Percentiles rank a stretch among this genome's conserved stretches.
These are phyloP conservation scores for Zoanthus sansibaricus DNA, from an alignment of 92 coral and sea anemone genomes.

Conservation along the genomic window DNA sequence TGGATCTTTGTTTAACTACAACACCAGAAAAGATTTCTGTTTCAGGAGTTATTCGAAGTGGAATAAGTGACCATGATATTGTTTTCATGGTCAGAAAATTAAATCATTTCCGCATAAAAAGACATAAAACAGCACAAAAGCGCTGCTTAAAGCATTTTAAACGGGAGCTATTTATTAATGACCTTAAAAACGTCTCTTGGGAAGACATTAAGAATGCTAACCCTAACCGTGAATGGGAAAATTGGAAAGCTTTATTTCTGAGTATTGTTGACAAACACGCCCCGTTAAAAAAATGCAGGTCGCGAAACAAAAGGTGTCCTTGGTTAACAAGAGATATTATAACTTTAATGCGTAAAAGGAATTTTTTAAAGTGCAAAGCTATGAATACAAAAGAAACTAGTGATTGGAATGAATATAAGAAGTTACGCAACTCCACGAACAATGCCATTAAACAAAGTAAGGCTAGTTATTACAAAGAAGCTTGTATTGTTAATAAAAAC, in stretches of 20 bases:
- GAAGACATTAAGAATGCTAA: constrained; percentile 10
- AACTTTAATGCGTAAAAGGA: constrained; percentile 23
- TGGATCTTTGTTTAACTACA: constrained; percentile 31
- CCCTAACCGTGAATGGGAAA: constrained; percentile 24
- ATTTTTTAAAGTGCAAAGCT: constrained; percentile 16
- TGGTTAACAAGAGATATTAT: constrained; percentile 26
- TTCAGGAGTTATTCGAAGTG: constrained; percentile 30
- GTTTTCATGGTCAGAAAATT: constrained; percentile 27
- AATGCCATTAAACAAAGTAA: constrained; percentile 37
- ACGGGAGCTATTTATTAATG: constrained; percentile 13
- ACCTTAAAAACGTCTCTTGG: constrained; percentile 4
- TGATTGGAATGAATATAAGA: constrained; percentile 26
- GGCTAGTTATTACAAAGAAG: constrained; percentile 38
- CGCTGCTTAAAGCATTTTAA: constrained; percentile 24
- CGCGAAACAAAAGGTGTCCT: constrained; percentile 30
- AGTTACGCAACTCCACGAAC: constrained; percentile 24
- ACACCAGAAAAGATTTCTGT: constrained; percentile 26
- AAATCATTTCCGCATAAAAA: constrained; percentile 28
- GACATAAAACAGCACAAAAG: constrained; percentile 18
- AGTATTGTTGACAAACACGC: constrained; percentile 27
- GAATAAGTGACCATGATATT: constrained; percentile 29
- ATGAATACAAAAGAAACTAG: constrained; percentile 3
- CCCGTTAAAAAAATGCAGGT: constrained; percentile 13
- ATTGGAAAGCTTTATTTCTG: constrained; percentile 3
- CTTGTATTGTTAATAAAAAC: constrained; percentile 21